Evolutionary conservation across 2,113 vertebrate species (phyloP).

Genomic region (Podarcis raffonei): DNA sequence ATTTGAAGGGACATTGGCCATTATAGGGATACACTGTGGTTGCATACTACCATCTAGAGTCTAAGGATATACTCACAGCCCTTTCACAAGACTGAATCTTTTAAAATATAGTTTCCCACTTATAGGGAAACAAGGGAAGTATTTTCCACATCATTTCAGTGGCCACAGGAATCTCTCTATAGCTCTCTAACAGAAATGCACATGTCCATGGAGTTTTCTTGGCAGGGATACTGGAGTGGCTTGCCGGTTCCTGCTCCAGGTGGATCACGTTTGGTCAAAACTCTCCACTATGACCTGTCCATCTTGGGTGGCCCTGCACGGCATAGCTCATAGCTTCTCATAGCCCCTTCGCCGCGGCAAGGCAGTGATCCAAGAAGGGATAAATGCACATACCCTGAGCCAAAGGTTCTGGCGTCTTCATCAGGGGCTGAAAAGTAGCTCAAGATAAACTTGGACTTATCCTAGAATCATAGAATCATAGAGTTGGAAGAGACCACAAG

Average conservation of each 20-base stretch:
- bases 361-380: too few species aligned
- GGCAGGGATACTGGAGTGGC: too few species aligned
- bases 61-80: background rate
- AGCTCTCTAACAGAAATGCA: background rate
- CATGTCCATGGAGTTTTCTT: too few species aligned
- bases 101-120: background rate
- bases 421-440: too few species aligned
- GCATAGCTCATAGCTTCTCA: too few species aligned
- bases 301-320: too few species aligned
- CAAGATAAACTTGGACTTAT: background rate
- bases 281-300: too few species aligned
- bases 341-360: too few species aligned
- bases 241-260: too few species aligned
- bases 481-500: too few species aligned
- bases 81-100: background rate
- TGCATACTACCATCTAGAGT: slow-evolving; percentile 73
- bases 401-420: background rate
- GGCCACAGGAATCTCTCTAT: background rate
- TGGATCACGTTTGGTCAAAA: too few species aligned
- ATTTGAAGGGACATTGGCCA: slow-evolving; percentile 37
- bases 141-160: background rate
- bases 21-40: background rate
- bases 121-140: background rate
- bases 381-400: background rate
- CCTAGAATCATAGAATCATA: too few species aligned